Conservation (phyloP, 2,797 vertebrate genomes). For the Hoplostethus mediterraneus region DNA sequence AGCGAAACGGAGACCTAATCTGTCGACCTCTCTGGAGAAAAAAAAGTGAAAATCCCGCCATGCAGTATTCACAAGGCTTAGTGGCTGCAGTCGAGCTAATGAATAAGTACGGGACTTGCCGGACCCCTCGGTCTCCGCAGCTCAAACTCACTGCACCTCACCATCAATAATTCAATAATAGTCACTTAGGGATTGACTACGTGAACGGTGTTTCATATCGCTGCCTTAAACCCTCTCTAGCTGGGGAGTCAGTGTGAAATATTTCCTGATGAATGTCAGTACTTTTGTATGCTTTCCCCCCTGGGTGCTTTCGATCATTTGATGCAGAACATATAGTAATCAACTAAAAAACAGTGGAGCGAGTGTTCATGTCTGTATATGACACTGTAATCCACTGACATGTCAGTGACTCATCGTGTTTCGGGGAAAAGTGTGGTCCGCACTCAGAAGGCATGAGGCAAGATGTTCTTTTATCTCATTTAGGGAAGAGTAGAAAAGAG, state of each 20-base stretch:
- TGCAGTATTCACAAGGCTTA: slow-evolving; percentile 56
- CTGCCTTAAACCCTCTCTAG: slow-evolving; percentile 1
- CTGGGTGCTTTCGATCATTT: neutral
- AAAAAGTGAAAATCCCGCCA: slow-evolving; percentile 38
- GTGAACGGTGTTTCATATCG: slow-evolving; percentile 30
- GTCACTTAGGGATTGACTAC: slow-evolving; percentile 22
- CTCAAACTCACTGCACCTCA: slow-evolving; percentile 4
- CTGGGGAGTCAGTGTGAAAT: slow-evolving; percentile 12
- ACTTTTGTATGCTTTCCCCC: neutral
- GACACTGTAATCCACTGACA: no score
- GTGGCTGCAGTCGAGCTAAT: slow-evolving; percentile 11
- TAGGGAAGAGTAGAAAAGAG: no score
- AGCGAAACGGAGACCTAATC: slow-evolving; percentile 25
- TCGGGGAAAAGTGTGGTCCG: no score
- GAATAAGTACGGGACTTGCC: neutral
- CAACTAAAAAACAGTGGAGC: neutral
- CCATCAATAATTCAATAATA: slow-evolving; percentile 43
- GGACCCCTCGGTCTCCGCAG: neutral
- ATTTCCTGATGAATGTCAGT: slow-evolving; percentile 20
- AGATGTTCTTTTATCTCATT: no score
- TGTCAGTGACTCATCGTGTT: no score
- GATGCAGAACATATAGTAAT: neutral
- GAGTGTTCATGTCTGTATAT: no score
- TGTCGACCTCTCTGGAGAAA: slow-evolving; percentile 15
- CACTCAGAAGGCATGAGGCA: no score